A percentile compares a stretch with the other conserved stretches of the same genome.
These are phyloP conservation scores for Rhegmatorhina hoffmannsi DNA, from an alignment of 2,113 vertebrate species.

Conservation along the genomic window DNA sequence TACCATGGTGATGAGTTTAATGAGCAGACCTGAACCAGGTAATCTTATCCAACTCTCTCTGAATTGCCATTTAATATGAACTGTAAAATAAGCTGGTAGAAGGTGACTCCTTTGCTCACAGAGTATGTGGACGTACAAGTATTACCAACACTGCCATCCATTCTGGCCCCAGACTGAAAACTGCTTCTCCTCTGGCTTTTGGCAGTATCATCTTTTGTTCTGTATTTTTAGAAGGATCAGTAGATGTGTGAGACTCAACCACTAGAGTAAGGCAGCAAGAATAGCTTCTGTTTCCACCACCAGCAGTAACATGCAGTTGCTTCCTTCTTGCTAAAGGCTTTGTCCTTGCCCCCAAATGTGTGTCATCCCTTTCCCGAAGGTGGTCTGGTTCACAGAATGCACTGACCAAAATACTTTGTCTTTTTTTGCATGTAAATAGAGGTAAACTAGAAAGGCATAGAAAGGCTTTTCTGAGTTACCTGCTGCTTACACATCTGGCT, in stretches of 20 bases:
- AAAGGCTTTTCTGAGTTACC: neutral
- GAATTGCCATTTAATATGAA: neutral
- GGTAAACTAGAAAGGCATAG: neutral
- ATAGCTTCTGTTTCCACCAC: neutral
- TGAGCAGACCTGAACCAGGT: neutral
- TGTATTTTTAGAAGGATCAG: neutral
- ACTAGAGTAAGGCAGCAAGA: neutral
- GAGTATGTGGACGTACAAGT: neutral
- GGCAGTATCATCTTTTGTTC: neutral
- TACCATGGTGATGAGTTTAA: conserved; percentile 47
- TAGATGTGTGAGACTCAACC: neutral
- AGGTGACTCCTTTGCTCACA: conserved; percentile 19
- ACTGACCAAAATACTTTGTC: neutral
- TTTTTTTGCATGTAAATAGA: neutral
- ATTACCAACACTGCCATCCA: neutral
- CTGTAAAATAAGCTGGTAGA: conserved; percentile 24
- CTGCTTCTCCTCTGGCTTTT: rapidly evolving
- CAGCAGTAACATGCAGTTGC: neutral
- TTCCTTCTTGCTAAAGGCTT: neutral
- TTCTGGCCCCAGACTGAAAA: conserved; percentile 26
- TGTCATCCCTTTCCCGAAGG: neutral
- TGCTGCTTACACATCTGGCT: conserved; percentile 32
- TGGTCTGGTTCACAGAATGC: neutral
- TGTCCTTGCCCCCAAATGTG: neutral
- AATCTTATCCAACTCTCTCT: conserved; percentile 5